Percentiles rank a stretch among this genome's conserved stretches.
phyloP scores from a whole-genome alignment of 2,888 invertebrate genomes.

The Acrobasis suavella region DNA sequence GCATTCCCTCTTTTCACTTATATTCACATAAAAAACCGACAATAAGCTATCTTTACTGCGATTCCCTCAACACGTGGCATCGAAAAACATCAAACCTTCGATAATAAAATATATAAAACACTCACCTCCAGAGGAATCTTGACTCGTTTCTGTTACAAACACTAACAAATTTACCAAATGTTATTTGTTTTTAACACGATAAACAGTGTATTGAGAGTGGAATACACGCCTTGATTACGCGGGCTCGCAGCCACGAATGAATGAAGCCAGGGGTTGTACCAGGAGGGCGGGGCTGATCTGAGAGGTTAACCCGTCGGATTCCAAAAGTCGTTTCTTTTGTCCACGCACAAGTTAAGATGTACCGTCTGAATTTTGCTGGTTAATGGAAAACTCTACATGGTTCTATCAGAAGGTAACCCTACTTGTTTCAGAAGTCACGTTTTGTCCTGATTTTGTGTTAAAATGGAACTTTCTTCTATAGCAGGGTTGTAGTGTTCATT shows the following conservation, averaged over 20 bases:
- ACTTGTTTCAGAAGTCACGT: constrained; percentile 36
- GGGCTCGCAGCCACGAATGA: constrained; percentile 61
- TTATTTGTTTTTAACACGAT: constrained; percentile 58
- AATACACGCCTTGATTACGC: constrained; percentile 43
- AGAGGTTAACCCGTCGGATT: constrained; percentile 44
- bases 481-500: constrained; percentile 32
- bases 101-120: not conserved
- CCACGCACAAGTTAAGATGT: constrained; percentile 25
- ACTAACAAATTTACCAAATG: constrained; percentile 40
- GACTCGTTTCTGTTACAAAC: constrained; percentile 27
- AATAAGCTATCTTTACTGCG: constrained; percentile 22
- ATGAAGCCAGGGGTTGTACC: constrained; percentile 68
- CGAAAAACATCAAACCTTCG: not conserved
- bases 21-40: constrained; percentile 27
- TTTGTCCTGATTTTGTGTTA: constrained; percentile 32
- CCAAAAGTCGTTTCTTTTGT: constrained; percentile 35
- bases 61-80: constrained; percentile 24
- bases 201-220: constrained; percentile 33
- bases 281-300: constrained; percentile 67
- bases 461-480: constrained; percentile 27
- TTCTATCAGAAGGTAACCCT: constrained; percentile 46
- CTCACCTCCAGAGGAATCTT: constrained; percentile 24
- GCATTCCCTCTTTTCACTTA: constrained; percentile 25
- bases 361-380: constrained; percentile 41
- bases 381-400: constrained; percentile 59